Conservation (phyloP, 2,797 vertebrate species). For the Diceros bicornis region DNA sequence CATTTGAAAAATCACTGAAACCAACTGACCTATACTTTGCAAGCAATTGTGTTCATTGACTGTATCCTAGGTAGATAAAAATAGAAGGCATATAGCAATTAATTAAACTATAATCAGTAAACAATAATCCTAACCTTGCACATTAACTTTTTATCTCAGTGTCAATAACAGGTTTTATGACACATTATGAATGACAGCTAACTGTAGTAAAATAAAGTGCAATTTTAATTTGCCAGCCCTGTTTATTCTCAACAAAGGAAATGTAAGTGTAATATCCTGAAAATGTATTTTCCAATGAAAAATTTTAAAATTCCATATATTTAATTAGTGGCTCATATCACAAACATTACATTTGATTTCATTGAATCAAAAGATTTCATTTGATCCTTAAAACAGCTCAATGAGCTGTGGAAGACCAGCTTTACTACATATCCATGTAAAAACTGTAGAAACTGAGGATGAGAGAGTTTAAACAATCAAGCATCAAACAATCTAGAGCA, state of each 20-base stretch:
- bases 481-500: too few species aligned
- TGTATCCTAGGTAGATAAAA: not conserved
- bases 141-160: conserved; percentile 41
- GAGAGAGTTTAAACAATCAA: not conserved
- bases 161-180: conserved; percentile 43
- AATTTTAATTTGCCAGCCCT: conserved; percentile 5
- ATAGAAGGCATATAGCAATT: conserved; percentile 62
- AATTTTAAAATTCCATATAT: not conserved
- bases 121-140: conserved; percentile 53
- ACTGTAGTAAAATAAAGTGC: conserved; percentile 35
- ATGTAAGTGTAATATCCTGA: not conserved
- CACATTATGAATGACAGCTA: conserved; percentile 6
- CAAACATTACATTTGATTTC: conserved; percentile 25
- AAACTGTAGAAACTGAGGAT: not conserved
- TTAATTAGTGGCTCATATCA: conserved; percentile 45
- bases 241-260: conserved; percentile 19
- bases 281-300: conserved; percentile 49
- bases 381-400: not conserved
- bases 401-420: not conserved
- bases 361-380: conserved; percentile 37
- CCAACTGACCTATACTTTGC: not conserved
- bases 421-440: not conserved
- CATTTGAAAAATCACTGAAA: conserved; percentile 64
- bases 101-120: conserved; percentile 75
- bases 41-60: conserved; percentile 50